Evolutionary conservation across 2,797 vertebrate species (phyloP).

Genomic region (Parauchenoglanis ngamensis): DNA sequence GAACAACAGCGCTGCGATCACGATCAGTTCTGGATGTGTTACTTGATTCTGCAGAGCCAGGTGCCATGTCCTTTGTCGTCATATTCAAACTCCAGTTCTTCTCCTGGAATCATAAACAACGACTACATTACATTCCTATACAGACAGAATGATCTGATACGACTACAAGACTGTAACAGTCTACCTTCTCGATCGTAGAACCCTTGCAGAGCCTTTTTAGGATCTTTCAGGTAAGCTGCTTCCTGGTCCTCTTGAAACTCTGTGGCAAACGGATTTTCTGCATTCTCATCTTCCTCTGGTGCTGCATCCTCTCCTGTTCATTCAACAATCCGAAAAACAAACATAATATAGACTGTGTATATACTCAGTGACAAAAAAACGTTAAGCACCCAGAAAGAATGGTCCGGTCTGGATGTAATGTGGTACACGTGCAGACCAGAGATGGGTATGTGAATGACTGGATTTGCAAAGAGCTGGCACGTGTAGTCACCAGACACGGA

Average conservation of each 20-base stretch:
- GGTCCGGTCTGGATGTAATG: too few species aligned
- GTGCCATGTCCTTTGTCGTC: constrained; percentile 89
- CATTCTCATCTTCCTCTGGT: constrained; percentile 88
- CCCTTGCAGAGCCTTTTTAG: constrained; percentile 94
- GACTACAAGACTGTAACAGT: background rate
- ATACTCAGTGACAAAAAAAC: too few species aligned
- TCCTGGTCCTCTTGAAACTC: constrained; percentile 96
- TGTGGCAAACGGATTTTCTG: constrained; percentile 95
- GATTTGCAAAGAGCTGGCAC: too few species aligned
- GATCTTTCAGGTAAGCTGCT: constrained; percentile 94
- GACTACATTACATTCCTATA: background rate
- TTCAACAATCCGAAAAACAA: background rate
- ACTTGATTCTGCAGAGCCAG: constrained; percentile 97
- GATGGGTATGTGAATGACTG: too few species aligned
- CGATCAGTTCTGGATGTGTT: constrained; percentile 46
- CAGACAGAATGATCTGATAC: background rate
- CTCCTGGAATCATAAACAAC: constrained; percentile 73
- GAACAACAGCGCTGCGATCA: background rate
- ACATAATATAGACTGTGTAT: background rate
- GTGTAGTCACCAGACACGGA: too few species aligned
- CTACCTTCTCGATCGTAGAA: constrained; percentile 97
- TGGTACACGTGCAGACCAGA: too few species aligned
- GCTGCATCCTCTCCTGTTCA: constrained; percentile 82
- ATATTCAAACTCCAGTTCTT: constrained; percentile 96
- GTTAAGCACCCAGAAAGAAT: too few species aligned